Conservation (phyloP, 2,113 vertebrate species). For the Chiloscyllium plagiosum region DNA sequence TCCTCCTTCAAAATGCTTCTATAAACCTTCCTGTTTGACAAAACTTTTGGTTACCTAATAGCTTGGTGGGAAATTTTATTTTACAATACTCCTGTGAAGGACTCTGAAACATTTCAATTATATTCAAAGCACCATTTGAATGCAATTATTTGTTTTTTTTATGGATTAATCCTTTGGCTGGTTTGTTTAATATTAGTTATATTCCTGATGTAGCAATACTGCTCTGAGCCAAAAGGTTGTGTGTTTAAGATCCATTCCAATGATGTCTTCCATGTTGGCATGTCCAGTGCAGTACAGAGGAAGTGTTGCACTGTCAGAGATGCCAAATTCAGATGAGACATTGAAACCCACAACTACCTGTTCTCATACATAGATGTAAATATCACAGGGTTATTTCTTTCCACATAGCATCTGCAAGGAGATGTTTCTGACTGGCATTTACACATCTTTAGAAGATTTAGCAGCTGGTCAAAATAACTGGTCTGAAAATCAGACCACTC, state of each 20-base stretch:
- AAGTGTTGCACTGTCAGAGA: neutral
- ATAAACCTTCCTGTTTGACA: neutral
- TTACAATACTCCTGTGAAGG: too few species aligned
- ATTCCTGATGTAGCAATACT: neutral
- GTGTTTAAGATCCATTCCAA: neutral
- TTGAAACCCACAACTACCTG: neutral
- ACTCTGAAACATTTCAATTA: too few species aligned
- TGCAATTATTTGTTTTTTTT: neutral
- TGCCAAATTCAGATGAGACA: neutral
- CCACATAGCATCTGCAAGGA: neutral
- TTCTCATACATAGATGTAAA: neutral
- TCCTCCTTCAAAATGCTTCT: neutral
- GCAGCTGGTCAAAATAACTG: neutral
- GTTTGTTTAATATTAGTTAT: neutral
- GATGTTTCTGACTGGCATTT: neutral
- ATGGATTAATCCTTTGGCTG: neutral
- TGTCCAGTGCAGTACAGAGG: neutral
- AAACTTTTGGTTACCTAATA: neutral
- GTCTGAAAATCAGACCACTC: neutral
- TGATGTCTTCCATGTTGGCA: too few species aligned
- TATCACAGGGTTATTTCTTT: neutral
- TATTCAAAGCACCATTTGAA: neutral
- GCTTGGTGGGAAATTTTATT: too few species aligned
- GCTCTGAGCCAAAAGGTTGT: neutral
- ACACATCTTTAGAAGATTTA: neutral